Evolutionary conservation across 2,113 vertebrate species (phyloP).

Genomic region (Elephantulus edwardii): DNA sequence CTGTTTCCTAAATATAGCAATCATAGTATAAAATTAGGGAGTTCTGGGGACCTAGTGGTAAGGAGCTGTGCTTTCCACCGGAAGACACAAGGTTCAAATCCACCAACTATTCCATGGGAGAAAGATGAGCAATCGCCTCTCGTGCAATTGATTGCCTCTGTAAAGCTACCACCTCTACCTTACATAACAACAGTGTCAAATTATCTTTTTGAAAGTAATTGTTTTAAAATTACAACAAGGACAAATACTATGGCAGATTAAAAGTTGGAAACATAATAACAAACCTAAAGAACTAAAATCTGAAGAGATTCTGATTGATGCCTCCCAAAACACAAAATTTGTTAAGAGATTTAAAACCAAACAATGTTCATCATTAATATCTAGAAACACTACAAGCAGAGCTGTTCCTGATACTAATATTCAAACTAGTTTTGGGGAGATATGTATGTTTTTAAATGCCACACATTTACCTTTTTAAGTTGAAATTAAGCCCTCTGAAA

Average conservation of each 20-base stretch:
- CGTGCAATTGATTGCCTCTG: too few species aligned
- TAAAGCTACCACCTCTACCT: too few species aligned
- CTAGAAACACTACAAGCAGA: constrained; percentile 88
- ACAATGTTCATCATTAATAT: constrained; percentile 83
- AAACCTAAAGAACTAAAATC: background rate
- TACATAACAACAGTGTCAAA: too few species aligned
- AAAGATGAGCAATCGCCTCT: too few species aligned
- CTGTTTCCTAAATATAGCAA: background rate
- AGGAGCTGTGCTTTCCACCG: too few species aligned
- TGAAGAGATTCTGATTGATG: constrained; percentile 79
- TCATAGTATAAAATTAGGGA: background rate
- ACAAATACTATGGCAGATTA: constrained; percentile 64
- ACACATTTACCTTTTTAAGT: constrained; percentile 93
- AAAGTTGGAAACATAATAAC: constrained; percentile 13
- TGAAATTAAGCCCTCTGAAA: constrained; percentile 83
- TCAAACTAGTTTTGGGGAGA: constrained; percentile 90
- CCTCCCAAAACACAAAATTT: constrained; percentile 88
- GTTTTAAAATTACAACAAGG: constrained; percentile 88
- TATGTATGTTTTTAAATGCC: too few species aligned
- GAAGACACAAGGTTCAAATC: too few species aligned
- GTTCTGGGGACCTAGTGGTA: too few species aligned
- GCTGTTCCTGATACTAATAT: constrained; percentile 92
- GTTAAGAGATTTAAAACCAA: constrained; percentile 54
- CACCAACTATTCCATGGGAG: too few species aligned
- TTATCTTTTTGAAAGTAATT: constrained; percentile 89